phyloP scores from a whole-genome alignment of 2,888 invertebrate species.

The Stegophylla sp. region DNA sequence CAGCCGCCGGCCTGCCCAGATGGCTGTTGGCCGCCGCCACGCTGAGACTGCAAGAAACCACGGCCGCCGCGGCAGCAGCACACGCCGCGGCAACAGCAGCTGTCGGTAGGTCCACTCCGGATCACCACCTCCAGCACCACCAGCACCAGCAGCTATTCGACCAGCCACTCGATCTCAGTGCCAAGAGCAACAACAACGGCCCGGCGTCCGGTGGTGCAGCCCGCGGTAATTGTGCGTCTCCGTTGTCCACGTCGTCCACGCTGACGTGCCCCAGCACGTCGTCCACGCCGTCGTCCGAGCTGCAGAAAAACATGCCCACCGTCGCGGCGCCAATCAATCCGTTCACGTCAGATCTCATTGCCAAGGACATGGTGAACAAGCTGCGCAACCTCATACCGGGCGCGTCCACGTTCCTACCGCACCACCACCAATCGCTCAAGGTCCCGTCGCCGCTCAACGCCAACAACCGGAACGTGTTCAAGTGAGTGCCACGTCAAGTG shows the following conservation, averaged over 20 bases:
- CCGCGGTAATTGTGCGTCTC: conserved; percentile 44
- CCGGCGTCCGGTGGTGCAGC: not conserved
- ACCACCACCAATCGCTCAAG: conserved; percentile 21
- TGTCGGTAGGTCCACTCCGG: not conserved
- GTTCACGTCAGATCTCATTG: conserved; percentile 57
- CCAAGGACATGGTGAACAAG: conserved; percentile 39
- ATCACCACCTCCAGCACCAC: conserved; percentile 60
- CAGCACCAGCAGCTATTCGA: conserved; percentile 67
- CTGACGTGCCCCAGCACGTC: conserved; percentile 60
- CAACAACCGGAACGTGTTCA: conserved; percentile 50
- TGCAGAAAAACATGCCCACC: conserved; percentile 40
- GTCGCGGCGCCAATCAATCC: conserved; percentile 33
- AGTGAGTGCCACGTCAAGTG: conserved; percentile 33
- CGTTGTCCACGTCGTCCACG: conserved; percentile 60
- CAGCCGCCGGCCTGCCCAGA: conserved; percentile 54
- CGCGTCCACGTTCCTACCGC: conserved; percentile 51
- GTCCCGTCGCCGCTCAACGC: conserved; percentile 38
- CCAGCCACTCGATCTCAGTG: conserved; percentile 86
- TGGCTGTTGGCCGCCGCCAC: conserved; percentile 59
- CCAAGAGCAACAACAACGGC: conserved; percentile 67
- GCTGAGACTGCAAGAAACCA: conserved; percentile 57
- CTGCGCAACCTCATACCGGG: conserved; percentile 31
- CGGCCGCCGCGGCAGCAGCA: conserved; percentile 63
- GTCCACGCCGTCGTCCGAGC: conserved; percentile 63
- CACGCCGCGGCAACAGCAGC: conserved; percentile 60